Evolutionary conservation across 2,113 vertebrate species (phyloP).

Genomic region (Sebastes schlegelii): DNA sequence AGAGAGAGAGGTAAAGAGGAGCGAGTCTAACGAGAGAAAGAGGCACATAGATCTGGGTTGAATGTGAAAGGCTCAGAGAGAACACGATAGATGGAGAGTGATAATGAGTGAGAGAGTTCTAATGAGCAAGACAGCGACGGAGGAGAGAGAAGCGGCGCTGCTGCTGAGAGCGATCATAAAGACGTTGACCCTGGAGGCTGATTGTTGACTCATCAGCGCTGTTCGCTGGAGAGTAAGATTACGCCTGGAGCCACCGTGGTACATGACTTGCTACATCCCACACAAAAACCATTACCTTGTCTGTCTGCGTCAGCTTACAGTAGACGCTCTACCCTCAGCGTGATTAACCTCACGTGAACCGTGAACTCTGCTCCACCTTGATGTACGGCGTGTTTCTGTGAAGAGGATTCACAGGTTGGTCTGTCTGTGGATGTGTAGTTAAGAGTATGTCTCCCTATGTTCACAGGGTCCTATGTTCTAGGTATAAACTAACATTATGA

Average conservation of each 20-base stretch:
- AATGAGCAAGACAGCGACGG: constrained; percentile 54
- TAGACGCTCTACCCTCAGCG: not conserved
- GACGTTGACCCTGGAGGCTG: constrained; percentile 53
- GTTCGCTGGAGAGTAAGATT: constrained; percentile 61
- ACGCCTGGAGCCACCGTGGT: constrained; percentile 38
- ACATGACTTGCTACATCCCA: constrained; percentile 45
- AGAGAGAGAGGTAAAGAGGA: constrained; percentile 34
- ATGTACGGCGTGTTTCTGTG: not conserved
- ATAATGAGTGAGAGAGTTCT: constrained; percentile 69
- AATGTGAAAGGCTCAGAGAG: constrained; percentile 41
- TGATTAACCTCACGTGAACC: constrained; percentile 26
- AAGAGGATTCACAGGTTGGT: not conserved
- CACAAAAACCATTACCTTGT: constrained; percentile 42
- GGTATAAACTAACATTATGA: not conserved
- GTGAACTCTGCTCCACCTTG: not conserved
- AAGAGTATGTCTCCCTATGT: not conserved
- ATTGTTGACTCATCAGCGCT: constrained; percentile 74
- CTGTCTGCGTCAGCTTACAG: constrained; percentile 34
- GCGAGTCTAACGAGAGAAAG: constrained; percentile 39
- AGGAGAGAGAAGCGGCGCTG: constrained; percentile 24
- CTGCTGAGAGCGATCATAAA: constrained; percentile 56
- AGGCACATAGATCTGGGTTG: constrained; percentile 43
- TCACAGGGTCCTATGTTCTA: not conserved
- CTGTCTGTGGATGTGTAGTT: not conserved
- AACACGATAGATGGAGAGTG: constrained; percentile 51